phyloP scores from a whole-genome alignment of 2,888 invertebrate genomes.

The Ligdia adustata region DNA sequence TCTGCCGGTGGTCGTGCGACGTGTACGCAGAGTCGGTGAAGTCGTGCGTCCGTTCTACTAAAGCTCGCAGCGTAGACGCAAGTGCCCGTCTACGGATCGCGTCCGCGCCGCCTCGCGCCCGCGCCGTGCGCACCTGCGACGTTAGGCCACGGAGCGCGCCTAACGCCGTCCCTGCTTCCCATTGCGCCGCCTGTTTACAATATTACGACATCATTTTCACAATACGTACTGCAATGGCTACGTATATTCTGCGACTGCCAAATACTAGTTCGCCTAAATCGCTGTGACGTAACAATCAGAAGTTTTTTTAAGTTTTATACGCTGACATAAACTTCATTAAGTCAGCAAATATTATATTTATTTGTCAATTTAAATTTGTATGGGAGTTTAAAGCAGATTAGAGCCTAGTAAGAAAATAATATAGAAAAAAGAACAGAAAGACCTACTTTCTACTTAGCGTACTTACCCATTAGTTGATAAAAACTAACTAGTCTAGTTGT shows the following conservation, averaged over 20 bases:
- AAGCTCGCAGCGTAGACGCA: slow-evolving; percentile 93
- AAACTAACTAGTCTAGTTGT: slow-evolving; percentile 23
- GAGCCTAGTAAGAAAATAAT: background rate
- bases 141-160: slow-evolving; percentile 93
- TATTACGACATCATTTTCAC: background rate
- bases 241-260: no score
- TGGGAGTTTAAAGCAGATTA: no score
- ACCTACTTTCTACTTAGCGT: slow-evolving; percentile 20
- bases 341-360: no score
- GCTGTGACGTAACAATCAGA: no score
- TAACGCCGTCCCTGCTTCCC: slow-evolving; percentile 88
- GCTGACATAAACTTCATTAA: no score
- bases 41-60: slow-evolving; percentile 97
- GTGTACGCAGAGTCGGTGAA: slow-evolving; percentile 99
- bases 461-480: slow-evolving; percentile 16
- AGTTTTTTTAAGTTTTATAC: no score
- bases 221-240: background rate
- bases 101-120: slow-evolving; percentile 88
- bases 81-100: slow-evolving; percentile 89
- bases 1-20: slow-evolving; percentile 97
- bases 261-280: no score
- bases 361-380: no score
- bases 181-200: slow-evolving; percentile 68
- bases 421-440: slow-evolving; percentile 3
- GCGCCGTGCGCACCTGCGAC: slow-evolving; percentile 93